Base-by-base conservation (phyloP, 2,113 vertebrate genomes). In the Progne subis region DNA sequence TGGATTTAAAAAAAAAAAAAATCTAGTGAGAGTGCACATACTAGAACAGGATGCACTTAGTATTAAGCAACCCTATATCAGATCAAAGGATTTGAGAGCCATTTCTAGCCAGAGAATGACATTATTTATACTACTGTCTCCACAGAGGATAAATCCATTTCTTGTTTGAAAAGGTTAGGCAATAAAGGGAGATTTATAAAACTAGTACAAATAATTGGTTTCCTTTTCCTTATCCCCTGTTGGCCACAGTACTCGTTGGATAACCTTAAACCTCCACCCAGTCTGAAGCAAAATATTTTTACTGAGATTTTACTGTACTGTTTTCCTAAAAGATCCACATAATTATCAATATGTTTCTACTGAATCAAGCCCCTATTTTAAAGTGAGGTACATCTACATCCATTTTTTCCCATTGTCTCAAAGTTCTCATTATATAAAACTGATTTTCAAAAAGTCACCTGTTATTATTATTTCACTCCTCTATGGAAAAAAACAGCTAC, bases 171-270 rank as follows among this genome's bases (percentile, higher is more conserved):
- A 95, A 96, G 74, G 88, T 95, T 95, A 97, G 74, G 64, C 88
- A 90, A 95, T 86, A 96, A 95, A 97, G 82, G 74, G 31, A 95
- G 88, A 96, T 91, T 95, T 97, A 95, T 92, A 93, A 94, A 78
- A 96, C 67, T 63, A 96, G 76, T 65, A 93, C 95, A 94, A 95
- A 96, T 96, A 96, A 95, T 57, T 94, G 63, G 95, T 94, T 96
- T 97, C 47, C 80, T 93, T 96, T 84, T 63, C 25, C 41, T 95
- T 87, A 91, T 92, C 53, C 53, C 93, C 68, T 79, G 44, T 44
- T 96, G 72, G 79, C 41, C 94, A 94, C 57, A 90, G 53, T 44
- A 90, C 32, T 83, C 0, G 3, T 55, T 86, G 76, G 89, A 95
- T 90, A 96, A 88, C 78, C 69, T 97, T 90, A 95, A 93, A 70